Evolutionary conservation across 1,140 invertebrate genomes (phyloP).

Genomic region (Globodera ellingtonae): DNA sequence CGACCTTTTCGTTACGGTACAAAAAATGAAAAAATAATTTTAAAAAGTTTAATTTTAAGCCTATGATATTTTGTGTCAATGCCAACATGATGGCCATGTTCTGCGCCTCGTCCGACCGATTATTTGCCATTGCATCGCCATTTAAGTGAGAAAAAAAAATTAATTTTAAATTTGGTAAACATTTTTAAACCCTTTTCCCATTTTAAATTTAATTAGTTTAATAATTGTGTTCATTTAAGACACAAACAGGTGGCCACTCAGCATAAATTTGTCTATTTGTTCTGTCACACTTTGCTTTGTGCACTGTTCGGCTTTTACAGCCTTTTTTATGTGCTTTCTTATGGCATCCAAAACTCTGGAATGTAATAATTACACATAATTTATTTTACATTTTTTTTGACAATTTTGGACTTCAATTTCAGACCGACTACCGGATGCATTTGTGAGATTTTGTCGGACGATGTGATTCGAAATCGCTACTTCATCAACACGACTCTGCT

Average conservation of each 20-base stretch:
- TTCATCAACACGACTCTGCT: slow-evolving; percentile 8
- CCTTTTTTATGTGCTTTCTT: background rate
- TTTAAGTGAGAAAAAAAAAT: background rate
- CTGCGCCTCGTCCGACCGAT: background rate
- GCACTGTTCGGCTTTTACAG: slow-evolving; percentile 19
- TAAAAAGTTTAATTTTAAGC: slow-evolving; percentile 6
- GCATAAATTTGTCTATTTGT: slow-evolving; percentile 15
- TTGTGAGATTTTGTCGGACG: slow-evolving; percentile 7
- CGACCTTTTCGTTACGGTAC: slow-evolving; percentile 9
- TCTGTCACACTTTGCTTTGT: slow-evolving; percentile 2
- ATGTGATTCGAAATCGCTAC: background rate
- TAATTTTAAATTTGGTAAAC: background rate
- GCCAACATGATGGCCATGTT: slow-evolving; percentile 12
- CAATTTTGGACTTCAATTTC: background rate
- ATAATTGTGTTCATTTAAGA: background rate
- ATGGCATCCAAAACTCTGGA: slow-evolving; percentile 3
- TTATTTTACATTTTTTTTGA: background rate
- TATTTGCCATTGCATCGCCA: slow-evolving; percentile 17
- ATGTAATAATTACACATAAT: background rate
- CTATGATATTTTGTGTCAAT: slow-evolving; percentile 7
- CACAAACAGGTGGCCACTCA: slow-evolving; percentile 6
- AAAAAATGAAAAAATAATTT: background rate
- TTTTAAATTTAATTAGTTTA: background rate
- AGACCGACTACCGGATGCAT: slow-evolving; percentile 18
- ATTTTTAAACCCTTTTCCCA: too few species aligned